Conservation (phyloP, 2,797 vertebrate genomes). For the Nothura maculosa region DNA sequence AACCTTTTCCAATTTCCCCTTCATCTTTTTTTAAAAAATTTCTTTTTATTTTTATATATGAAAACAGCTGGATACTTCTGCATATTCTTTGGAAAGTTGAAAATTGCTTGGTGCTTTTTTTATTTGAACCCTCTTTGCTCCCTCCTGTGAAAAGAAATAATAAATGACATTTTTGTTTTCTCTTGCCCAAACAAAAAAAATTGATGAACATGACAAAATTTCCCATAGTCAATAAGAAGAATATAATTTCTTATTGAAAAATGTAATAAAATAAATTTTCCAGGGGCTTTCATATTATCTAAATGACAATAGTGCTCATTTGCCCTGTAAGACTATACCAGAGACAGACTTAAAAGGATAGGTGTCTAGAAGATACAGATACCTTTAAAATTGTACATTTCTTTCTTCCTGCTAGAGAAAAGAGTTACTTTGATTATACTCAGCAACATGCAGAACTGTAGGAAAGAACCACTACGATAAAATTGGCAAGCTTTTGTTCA, state of each 20-base stretch:
- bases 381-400: background rate
- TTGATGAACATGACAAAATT: background rate
- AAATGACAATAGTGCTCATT: background rate
- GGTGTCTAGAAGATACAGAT: background rate
- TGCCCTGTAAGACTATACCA: background rate
- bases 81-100: background rate
- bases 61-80: background rate
- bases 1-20: background rate
- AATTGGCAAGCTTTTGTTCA: slow-evolving; percentile 23
- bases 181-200: background rate
- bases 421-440: slow-evolving; percentile 2
- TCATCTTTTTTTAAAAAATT: background rate
- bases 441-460: background rate
- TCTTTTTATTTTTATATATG: background rate
- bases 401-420: slow-evolving; percentile 19
- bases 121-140: background rate
- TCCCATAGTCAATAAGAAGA: background rate
- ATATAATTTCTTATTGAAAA: background rate
- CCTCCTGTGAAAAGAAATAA: background rate
- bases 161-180: background rate
- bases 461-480: slow-evolving; percentile 21
- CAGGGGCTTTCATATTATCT: background rate
- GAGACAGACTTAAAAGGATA: background rate
- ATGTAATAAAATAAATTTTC: background rate
- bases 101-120: background rate